These are phyloP conservation scores for Enteromius thamalakanensis DNA, from an alignment of 2,797 vertebrate genomes.

Conservation along the genomic window DNA sequence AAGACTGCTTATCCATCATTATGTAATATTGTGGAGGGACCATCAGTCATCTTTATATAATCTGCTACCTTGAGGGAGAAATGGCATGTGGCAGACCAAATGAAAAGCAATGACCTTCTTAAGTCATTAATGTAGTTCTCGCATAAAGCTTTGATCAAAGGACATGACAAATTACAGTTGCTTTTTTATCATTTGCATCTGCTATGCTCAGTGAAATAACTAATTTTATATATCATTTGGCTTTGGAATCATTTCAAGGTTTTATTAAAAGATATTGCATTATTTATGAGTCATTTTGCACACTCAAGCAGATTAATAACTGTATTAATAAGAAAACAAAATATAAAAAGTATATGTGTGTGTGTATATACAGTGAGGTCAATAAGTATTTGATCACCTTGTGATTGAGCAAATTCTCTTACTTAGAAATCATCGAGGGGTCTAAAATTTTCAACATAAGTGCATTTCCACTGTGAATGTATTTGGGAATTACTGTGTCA, in stretches of 20 bases:
- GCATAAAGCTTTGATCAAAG: conserved; percentile 35
- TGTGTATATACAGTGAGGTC: too few species aligned
- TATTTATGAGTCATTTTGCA: background rate
- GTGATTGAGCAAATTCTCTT: too few species aligned
- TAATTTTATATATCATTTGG: conserved; percentile 8
- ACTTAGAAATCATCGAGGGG: too few species aligned
- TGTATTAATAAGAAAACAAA: background rate
- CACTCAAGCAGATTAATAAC: background rate
- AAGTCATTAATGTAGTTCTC: conserved; percentile 8
- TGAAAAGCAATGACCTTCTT: conserved; percentile 35
- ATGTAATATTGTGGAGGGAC: conserved; percentile 12
- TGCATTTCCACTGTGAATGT: too few species aligned
- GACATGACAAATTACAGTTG: conserved; percentile 14
- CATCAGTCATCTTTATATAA: conserved; percentile 44
- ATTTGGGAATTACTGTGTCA: too few species aligned
- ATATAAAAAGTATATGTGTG: background rate
- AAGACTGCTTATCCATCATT: conserved; percentile 44
- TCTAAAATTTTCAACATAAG: too few species aligned
- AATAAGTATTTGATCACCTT: too few species aligned
- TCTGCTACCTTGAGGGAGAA: conserved; percentile 40
- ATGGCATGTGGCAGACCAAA: conserved; percentile 33
- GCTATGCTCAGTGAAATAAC: background rate
- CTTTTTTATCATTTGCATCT: conserved; percentile 10
- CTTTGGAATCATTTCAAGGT: background rate
- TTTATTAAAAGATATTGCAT: background rate